A percentile compares a stretch with the other conserved stretches of the same genome.
phyloP scores from a whole-genome alignment of 2,888 invertebrate genomes.

The Drepanosiphum platanoidis region DNA sequence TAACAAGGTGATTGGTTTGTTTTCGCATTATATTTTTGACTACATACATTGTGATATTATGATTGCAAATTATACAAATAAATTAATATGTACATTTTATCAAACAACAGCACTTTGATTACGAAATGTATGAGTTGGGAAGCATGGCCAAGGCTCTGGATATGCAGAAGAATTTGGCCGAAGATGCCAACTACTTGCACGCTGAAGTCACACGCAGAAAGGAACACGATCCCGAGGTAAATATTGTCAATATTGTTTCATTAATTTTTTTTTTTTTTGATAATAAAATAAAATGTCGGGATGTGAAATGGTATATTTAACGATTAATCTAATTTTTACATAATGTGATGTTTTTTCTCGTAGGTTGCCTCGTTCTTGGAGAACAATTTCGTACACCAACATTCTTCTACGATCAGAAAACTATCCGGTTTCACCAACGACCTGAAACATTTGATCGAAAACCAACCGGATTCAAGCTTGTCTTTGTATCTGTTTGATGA shows the following conservation, averaged over 20 bases:
- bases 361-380: conserved; percentile 80
- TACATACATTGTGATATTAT: too few species aligned
- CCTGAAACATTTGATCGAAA: conserved; percentile 73
- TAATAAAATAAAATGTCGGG: neutral
- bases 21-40: neutral
- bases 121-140: conserved; percentile 76
- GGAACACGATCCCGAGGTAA: conserved; percentile 75
- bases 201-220: conserved; percentile 72
- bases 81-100: neutral
- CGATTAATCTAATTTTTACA: too few species aligned
- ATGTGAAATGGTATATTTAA: conserved; percentile 23
- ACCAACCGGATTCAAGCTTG: conserved; percentile 71
- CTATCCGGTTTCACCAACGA: conserved; percentile 80
- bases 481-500: conserved; percentile 82
- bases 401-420: conserved; percentile 75
- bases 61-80: too few species aligned
- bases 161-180: conserved; percentile 76
- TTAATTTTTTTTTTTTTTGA: conserved; percentile 30
- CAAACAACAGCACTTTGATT: conserved; percentile 66
- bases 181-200: conserved; percentile 77
- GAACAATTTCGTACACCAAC: conserved; percentile 78
- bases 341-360: conserved; percentile 46
- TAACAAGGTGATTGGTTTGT: conserved; percentile 30
- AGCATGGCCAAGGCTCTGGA: conserved; percentile 81
- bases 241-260: conserved; percentile 16